Conservation (phyloP, 1,140 invertebrate genomes). For the Araneus ventricosus region DNA sequence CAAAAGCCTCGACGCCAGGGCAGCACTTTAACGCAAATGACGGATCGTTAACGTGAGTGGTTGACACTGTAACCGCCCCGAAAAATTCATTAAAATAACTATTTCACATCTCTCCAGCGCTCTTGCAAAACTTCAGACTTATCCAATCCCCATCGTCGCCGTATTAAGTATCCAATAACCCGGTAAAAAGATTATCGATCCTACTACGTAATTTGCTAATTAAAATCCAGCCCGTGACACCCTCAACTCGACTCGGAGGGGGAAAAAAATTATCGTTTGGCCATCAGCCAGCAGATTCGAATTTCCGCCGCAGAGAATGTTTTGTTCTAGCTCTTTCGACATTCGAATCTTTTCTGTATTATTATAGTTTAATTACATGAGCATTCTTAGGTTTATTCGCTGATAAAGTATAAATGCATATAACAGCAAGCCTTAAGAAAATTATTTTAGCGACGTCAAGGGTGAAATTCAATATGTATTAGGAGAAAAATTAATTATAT, state of each 20-base stretch:
- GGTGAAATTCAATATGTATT: background rate
- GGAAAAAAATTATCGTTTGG: conserved; percentile 36
- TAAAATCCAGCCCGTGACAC: conserved; percentile 58
- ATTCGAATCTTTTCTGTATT: conserved; percentile 14
- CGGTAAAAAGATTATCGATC: conserved; percentile 58
- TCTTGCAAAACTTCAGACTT: background rate
- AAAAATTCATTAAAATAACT: conserved; percentile 52
- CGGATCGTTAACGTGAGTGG: conserved; percentile 31
- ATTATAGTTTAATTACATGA: background rate
- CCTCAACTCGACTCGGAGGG: background rate
- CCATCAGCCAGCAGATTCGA: conserved; percentile 16
- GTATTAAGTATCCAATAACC: background rate
- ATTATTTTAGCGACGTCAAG: background rate
- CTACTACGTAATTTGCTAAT: conserved; percentile 55
- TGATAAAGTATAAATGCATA: background rate
- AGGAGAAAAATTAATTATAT: background rate
- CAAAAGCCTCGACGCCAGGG: background rate
- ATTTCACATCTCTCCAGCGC: background rate
- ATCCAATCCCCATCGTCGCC: background rate
- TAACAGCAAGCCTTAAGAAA: background rate
- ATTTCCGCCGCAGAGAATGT: background rate
- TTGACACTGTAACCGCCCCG: conserved; percentile 1
- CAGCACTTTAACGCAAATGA: conserved; percentile 45
- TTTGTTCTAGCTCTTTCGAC: background rate
- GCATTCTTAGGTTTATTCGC: background rate